These are phyloP conservation scores for Orthosia incerta DNA, from an alignment of 2,888 invertebrate genomes.

Conservation along the genomic window DNA sequence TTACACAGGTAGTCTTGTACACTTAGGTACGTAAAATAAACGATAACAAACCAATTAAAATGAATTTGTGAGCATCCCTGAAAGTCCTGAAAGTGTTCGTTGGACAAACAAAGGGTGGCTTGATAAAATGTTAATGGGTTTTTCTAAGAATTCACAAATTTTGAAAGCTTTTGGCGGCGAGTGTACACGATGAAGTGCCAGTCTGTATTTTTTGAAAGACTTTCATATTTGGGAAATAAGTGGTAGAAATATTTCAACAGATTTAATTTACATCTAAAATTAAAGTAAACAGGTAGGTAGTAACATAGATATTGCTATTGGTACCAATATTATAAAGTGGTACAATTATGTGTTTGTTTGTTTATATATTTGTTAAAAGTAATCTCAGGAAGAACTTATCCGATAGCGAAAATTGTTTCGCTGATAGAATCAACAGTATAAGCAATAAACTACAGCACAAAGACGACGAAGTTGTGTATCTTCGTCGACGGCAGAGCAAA, in stretches of 20 bases:
- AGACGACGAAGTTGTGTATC: not conserved
- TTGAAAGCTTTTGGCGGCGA: slow-evolving; percentile 26
- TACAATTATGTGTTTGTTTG: too few relatives aligned
- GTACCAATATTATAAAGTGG: too few relatives aligned
- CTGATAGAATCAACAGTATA: too few relatives aligned
- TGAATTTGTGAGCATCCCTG: slow-evolving; percentile 18
- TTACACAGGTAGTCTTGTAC: slow-evolving; percentile 15
- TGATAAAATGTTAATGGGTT: slow-evolving; percentile 42
- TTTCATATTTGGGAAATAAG: too few relatives aligned
- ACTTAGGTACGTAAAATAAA: slow-evolving; percentile 20
- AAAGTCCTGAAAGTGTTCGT: slow-evolving; percentile 23
- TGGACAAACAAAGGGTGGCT: slow-evolving; percentile 34
- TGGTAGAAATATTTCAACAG: too few relatives aligned
- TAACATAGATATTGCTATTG: too few relatives aligned
- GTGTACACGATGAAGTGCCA: not conserved
- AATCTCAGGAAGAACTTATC: too few relatives aligned
- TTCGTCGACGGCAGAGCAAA: not conserved
- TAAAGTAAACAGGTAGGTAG: too few relatives aligned
- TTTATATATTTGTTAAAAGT: too few relatives aligned
- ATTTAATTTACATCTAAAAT: too few relatives aligned
- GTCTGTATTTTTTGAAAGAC: slow-evolving; percentile 22
- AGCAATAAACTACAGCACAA: too few relatives aligned
- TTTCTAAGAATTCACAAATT: slow-evolving; percentile 39
- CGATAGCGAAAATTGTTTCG: too few relatives aligned
- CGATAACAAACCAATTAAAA: slow-evolving; percentile 38